A percentile compares a stretch with the other conserved stretches of the same genome.
These are phyloP conservation scores for Andrena marginata DNA, from an alignment of 2,888 invertebrate species.

Conservation along the genomic window DNA sequence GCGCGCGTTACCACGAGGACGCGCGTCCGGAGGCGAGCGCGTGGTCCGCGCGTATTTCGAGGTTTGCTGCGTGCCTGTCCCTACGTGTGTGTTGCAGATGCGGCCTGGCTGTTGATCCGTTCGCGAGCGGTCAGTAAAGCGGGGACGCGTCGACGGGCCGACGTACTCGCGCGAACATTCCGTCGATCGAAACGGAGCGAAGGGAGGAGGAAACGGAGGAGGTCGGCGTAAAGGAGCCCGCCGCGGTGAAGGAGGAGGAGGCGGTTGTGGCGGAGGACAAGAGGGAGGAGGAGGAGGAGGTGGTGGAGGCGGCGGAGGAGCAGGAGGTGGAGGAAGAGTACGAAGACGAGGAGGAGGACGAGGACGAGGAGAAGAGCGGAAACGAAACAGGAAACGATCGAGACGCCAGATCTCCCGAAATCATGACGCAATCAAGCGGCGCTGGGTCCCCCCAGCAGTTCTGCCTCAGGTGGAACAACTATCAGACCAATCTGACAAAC, in stretches of 20 bases:
- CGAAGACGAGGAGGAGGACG: not conserved
- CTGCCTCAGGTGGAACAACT: slow-evolving; percentile 97
- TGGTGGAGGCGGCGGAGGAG: not conserved
- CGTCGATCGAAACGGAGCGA: slow-evolving; percentile 27
- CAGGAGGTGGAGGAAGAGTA: slow-evolving; percentile 16
- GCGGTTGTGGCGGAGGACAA: slow-evolving; percentile 17
- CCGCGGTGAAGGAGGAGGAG: slow-evolving; percentile 15
- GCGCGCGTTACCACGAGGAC: slow-evolving; percentile 63
- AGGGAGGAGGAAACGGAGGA: slow-evolving; percentile 31
- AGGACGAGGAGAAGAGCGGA: slow-evolving; percentile 1
- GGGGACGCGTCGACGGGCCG: slow-evolving; percentile 17
- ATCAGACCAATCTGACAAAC: slow-evolving; percentile 94
- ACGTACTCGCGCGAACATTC: slow-evolving; percentile 14
- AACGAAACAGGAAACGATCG: slow-evolving; percentile 30
- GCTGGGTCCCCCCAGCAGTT: slow-evolving; percentile 92
- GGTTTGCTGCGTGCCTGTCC: slow-evolving; percentile 60
- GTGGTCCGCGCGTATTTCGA: slow-evolving; percentile 49
- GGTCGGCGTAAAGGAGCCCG: slow-evolving; percentile 32
- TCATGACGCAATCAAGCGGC: slow-evolving; percentile 85
- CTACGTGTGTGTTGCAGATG: slow-evolving; percentile 72
- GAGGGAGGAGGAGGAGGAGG: slow-evolving; percentile 17
- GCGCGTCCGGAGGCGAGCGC: slow-evolving; percentile 42
- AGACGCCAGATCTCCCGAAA: slow-evolving; percentile 52
- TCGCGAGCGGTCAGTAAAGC: slow-evolving; percentile 40
- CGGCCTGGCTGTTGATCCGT: slow-evolving; percentile 68